Percentiles rank a stretch among this genome's conserved stretches.
Evolutionary conservation across 1,140 invertebrate species (phyloP).

Genomic region (Pseudachorutes palmiensis): DNA sequence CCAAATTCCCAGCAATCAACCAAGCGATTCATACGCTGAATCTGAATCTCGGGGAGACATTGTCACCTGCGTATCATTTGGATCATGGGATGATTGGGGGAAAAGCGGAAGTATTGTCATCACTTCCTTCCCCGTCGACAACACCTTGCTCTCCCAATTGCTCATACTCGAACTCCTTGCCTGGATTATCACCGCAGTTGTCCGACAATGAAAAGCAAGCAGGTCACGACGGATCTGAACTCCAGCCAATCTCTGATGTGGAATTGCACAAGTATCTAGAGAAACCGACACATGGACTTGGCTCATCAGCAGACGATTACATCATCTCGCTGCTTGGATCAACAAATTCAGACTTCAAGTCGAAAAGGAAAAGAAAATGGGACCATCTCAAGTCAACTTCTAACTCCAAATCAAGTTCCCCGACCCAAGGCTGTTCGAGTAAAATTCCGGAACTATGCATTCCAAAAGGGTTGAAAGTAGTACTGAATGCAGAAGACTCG

Average conservation of each 20-base stretch:
- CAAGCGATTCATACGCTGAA: background rate
- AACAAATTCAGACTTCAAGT: background rate
- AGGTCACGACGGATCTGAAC: background rate
- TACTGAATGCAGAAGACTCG: too few relatives aligned
- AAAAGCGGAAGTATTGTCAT: background rate
- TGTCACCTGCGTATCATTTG: background rate
- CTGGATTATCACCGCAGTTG: background rate
- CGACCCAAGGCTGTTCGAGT: background rate
- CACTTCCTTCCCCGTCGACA: background rate
- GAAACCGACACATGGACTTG: background rate
- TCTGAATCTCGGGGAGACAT: background rate
- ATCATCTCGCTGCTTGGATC: background rate
- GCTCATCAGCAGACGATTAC: background rate
- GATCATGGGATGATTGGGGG: background rate
- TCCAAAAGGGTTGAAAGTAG: too few relatives aligned
- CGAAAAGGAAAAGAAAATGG: background rate
- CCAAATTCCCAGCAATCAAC: background rate
- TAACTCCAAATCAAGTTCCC: background rate
- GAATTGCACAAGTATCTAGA: constrained; percentile 1
- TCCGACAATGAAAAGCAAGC: background rate
- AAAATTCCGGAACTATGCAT: too few relatives aligned
- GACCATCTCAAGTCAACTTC: background rate
- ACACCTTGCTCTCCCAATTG: background rate
- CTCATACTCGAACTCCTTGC: background rate
- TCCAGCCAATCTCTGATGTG: background rate